phyloP scores from a whole-genome alignment of 2,797 vertebrate genomes.

The Carcharodon carcharias region DNA sequence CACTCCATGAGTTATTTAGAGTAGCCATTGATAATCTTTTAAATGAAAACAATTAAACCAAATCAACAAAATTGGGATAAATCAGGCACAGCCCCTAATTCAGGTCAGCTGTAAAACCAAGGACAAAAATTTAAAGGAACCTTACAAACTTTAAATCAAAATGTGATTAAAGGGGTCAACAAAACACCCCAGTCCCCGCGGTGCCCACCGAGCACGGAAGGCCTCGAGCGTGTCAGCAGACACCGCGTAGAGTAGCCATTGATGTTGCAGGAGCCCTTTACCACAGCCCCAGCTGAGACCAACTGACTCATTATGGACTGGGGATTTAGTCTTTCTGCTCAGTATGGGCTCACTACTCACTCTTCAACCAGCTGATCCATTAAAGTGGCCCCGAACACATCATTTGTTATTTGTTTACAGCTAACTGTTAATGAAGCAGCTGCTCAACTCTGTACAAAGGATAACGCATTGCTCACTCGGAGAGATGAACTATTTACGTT shows the following conservation, averaged over 20 bases:
- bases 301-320: neutral
- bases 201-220: no score
- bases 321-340: neutral
- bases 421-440: constrained; percentile 96
- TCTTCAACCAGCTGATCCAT: neutral
- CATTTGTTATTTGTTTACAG: constrained; percentile 53
- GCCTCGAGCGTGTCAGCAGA: no score
- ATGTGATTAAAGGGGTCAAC: no score
- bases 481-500: constrained; percentile 91
- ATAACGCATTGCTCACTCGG: constrained; percentile 81
- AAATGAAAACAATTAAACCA: no score
- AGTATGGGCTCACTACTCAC: neutral
- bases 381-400: neutral
- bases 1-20: neutral
- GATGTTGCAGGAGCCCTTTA: neutral
- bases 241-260: neutral
- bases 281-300: neutral
- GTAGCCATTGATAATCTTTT: neutral
- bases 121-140: no score
- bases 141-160: no score
- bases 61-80: no score
- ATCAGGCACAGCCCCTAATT: no score
- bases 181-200: no score
- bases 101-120: no score
- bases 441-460: constrained; percentile 90